Evolutionary conservation across 2,797 vertebrate genomes (phyloP).

Genomic region (Dendrocincla fuliginosa): DNA sequence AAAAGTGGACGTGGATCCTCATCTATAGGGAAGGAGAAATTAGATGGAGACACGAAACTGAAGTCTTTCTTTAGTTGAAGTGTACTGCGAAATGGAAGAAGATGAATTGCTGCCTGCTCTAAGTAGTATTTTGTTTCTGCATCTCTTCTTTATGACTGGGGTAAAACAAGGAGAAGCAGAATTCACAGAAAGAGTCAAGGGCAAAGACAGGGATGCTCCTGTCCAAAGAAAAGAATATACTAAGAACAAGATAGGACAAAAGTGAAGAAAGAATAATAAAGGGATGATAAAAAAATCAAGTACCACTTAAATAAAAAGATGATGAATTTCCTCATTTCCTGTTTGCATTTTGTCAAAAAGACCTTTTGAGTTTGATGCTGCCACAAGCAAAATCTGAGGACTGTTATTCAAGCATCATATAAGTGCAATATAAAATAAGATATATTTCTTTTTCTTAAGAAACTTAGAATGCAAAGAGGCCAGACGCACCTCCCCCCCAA

Average conservation of each 20-base stretch:
- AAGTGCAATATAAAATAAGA: not conserved
- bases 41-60: not conserved
- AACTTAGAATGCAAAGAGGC: not conserved
- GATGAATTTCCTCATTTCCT: not conserved
- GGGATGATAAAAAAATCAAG: not conserved
- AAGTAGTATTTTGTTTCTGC: not conserved
- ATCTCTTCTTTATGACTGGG: not conserved
- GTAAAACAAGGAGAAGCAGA: not conserved
- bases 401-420: not conserved
- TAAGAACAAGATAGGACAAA: not conserved
- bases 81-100: not conserved
- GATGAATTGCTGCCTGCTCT: not conserved
- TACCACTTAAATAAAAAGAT: not conserved
- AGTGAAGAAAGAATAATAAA: not conserved
- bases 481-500: no score
- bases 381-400: not conserved
- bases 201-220: not conserved
- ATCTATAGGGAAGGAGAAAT: not conserved
- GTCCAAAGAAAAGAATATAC: not conserved
- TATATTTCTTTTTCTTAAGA: not conserved
- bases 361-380: not conserved
- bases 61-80: not conserved
- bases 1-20: not conserved
- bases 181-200: not conserved
- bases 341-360: not conserved